Evolutionary conservation across 2,888 invertebrate genomes (phyloP).

Genomic region (Eudemis profundana): DNA sequence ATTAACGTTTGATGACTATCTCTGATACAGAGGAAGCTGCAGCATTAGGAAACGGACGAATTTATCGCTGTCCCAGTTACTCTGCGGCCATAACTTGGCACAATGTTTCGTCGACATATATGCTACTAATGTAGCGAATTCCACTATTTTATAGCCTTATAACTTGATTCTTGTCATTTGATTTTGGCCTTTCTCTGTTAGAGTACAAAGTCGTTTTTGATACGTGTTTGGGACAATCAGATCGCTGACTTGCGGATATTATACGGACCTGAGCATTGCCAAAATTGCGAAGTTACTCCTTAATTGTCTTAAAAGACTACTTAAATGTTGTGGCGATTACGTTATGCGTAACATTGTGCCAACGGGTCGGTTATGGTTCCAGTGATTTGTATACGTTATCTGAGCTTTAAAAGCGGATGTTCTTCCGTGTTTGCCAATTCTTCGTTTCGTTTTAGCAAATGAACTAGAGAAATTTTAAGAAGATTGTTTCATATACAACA

Average conservation of each 20-base stretch:
- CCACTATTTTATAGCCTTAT: constrained; percentile 1
- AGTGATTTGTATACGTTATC: too few relatives aligned
- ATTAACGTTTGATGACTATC: neutral
- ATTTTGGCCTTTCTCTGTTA: neutral
- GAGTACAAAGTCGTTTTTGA: constrained; percentile 1
- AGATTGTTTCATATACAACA: too few relatives aligned
- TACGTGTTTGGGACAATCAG: neutral
- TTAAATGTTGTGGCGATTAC: neutral
- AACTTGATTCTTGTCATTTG: neutral
- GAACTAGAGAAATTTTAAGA: too few relatives aligned
- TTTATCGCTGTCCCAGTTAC: constrained; percentile 34
- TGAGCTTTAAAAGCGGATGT: too few relatives aligned
- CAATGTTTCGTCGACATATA: constrained; percentile 24
- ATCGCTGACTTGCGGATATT: neutral
- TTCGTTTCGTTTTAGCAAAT: too few relatives aligned
- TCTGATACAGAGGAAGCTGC: neutral
- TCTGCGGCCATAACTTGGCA: constrained; percentile 31
- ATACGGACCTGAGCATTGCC: constrained; percentile 4
- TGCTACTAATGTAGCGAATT: constrained; percentile 18
- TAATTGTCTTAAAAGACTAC: constrained; percentile 1
- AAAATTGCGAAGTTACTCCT: constrained; percentile 10
- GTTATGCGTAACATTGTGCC: neutral
- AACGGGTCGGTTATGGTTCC: neutral
- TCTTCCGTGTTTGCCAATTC: too few relatives aligned
- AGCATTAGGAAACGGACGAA: constrained; percentile 18